Evolutionary conservation across 2,888 invertebrate genomes (phyloP), one percentile per base, ranked within the genome.

Genomic region (Mythimna pallens): DNA sequence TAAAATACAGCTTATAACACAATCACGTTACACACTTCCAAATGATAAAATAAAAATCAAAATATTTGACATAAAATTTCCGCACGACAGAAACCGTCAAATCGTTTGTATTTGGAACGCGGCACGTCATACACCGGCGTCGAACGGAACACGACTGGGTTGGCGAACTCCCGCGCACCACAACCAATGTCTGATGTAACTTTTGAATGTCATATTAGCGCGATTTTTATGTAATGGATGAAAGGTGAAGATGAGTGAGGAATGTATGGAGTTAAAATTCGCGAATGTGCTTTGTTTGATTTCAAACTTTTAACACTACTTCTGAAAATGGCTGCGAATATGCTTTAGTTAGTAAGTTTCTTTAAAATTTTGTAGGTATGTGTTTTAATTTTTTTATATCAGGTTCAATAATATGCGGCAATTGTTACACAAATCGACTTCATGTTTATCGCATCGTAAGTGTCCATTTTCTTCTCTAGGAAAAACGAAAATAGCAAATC

Each of bases 81-180:
- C 89, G 87, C 84, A 82, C 69, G 70, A 86, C 76, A 89, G 93
- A 93, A 93, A 93, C 88, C 92, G 94, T 92, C 93, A 93, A 93
- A 93, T 90, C 76, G 72, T 80, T 82, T 71, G 74, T 72, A 75
- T 81, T 78, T 67, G 30, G 61, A 81, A 77, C 74, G 74, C 67
- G 76, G 82, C 84, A 82, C 89, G 89, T 86, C 82, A 79, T 81
- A 52, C 61, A 54, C 65, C 69, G 81, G 79, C 88, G 83, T 82
- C 78, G 70, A 70, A 72, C 76, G 80, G 82, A 86, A 82, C 84
- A 83, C 85, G 86, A 90, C 91, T 90, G 87, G 84, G 66, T 75
- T 73, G 78, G 62, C 82, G 76, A 83, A 86, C 86, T 84, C 80
- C 73, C 65, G 73, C 78, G 70, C 76, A 74, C 36, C 78, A 80